Percentiles rank a stretch among this genome's conserved stretches.
Evolutionary conservation across 2,113 vertebrate genomes (phyloP).

Genomic region (Malurus elegans): DNA sequence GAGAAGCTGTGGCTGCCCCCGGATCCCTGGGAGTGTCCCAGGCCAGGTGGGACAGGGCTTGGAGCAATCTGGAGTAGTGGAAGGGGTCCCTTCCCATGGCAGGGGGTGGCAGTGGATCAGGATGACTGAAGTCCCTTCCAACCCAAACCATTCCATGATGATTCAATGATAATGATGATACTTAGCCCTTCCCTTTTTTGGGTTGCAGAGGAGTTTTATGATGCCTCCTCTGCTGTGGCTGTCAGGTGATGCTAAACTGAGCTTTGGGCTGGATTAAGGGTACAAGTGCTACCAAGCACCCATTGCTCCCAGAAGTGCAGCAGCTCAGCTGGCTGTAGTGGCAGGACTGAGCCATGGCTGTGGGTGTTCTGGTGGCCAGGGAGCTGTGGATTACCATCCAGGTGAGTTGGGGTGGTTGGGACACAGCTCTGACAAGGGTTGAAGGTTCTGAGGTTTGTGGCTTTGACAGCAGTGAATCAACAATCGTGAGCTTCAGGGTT

Average conservation of each 20-base stretch:
- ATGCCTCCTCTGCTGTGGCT: accelerated
- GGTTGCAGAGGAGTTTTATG: not conserved
- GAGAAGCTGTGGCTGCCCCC: not conserved
- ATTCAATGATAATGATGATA: not conserved
- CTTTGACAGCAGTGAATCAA: not conserved
- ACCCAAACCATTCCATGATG: not conserved
- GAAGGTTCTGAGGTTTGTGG: not conserved
- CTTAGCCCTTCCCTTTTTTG: not conserved
- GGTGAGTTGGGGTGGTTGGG: not conserved
- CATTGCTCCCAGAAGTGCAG: accelerated
- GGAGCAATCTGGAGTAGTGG: not conserved
- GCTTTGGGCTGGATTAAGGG: not conserved
- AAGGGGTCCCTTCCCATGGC: not conserved
- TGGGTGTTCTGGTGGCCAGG: not conserved
- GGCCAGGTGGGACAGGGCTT: not conserved
- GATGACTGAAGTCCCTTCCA: not conserved
- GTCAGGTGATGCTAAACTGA: not conserved
- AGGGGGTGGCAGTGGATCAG: not conserved
- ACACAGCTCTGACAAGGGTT: accelerated
- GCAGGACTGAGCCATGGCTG: accelerated
- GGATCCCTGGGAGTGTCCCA: not conserved
- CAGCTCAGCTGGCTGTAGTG: not conserved
- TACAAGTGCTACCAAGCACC: not conserved
- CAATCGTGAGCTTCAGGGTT: accelerated
- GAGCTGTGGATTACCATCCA: not conserved